Evolutionary conservation across 2,797 vertebrate species (phyloP).

Genomic region (Chelonia mydas): DNA sequence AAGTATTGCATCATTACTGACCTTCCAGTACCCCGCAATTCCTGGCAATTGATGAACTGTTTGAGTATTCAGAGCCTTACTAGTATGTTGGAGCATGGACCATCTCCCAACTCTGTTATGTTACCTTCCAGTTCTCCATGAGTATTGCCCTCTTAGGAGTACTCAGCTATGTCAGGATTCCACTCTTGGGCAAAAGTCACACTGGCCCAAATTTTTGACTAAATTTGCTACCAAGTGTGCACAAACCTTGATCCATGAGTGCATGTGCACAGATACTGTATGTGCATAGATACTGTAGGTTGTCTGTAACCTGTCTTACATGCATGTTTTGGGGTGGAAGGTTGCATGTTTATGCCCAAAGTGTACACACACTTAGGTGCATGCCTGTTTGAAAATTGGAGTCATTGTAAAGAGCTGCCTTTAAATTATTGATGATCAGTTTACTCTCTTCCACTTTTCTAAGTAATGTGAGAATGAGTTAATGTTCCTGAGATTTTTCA

Average conservation of each 20-base stretch:
- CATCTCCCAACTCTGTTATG: not conserved
- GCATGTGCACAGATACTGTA: not conserved
- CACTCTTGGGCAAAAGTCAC: not conserved
- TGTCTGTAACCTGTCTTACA: not conserved
- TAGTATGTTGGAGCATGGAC: not conserved
- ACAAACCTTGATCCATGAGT: not conserved
- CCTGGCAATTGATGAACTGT: not conserved
- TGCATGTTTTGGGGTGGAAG: not conserved
- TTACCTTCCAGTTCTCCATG: not conserved
- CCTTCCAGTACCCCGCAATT: not conserved
- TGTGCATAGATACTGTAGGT: not conserved
- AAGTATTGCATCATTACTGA: not conserved
- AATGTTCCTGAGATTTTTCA: not conserved
- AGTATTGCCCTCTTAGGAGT: not conserved
- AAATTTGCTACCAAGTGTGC: not conserved
- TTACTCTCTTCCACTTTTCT: rapidly evolving
- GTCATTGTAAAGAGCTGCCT: not conserved
- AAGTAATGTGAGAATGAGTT: not conserved
- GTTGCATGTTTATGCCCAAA: not conserved
- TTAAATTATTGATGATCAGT: not conserved
- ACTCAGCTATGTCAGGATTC: not conserved
- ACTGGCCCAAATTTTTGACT: not conserved
- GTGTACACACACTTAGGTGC: not conserved
- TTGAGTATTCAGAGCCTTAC: not conserved
- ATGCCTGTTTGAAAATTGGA: not conserved